Conservation (phyloP, 2,113 vertebrate genomes). For the Glaucidium brasilianum region DNA sequence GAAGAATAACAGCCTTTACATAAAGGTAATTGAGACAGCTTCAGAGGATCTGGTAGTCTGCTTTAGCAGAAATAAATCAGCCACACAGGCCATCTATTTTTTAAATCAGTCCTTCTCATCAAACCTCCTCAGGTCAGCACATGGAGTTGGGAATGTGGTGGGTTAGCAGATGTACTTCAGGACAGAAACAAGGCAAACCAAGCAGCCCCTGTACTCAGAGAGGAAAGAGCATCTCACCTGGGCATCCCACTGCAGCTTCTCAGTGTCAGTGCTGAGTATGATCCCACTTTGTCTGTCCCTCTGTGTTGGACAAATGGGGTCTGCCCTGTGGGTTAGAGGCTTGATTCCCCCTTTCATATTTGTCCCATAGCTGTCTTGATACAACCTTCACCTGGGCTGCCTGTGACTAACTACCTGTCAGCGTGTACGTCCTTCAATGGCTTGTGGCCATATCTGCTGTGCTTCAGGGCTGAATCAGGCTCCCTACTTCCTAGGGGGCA, state of each 20-base stretch:
- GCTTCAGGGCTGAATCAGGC: not conserved
- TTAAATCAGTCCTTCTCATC: constrained; percentile 71
- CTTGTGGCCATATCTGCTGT: not conserved
- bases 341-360: not conserved
- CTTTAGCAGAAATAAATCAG: constrained; percentile 81
- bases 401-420: not conserved
- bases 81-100: constrained; percentile 61
- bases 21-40: constrained; percentile 77
- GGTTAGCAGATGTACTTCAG: not conserved
- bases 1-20: constrained; percentile 75
- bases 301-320: not conserved
- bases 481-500: not conserved
- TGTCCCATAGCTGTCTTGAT: rapidly evolving
- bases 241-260: not conserved
- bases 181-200: not conserved
- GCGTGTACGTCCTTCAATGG: rapidly evolving
- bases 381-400: not conserved
- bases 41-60: constrained; percentile 74
- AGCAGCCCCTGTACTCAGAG: not conserved
- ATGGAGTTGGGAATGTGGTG: not conserved
- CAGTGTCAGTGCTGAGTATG: rapidly evolving
- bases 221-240: not conserved
- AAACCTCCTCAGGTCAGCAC: constrained; percentile 60
- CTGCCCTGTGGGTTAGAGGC: not conserved
- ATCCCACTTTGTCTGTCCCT: not conserved